Evolutionary conservation across 2,888 invertebrate species (phyloP).

Genomic region (Eustalomyia histrio): DNA sequence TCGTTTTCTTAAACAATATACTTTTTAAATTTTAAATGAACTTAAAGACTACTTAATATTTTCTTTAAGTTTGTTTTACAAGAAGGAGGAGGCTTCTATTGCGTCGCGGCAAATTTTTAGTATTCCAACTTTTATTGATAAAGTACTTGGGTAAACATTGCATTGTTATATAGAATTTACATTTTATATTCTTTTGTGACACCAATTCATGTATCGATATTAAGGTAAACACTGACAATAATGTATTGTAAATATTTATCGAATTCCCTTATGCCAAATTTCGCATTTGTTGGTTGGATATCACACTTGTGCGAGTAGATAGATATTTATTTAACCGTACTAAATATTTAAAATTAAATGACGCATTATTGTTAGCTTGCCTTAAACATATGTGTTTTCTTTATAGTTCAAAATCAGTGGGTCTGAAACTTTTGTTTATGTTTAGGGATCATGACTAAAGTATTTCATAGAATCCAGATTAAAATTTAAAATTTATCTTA

Average conservation of each 20-base stretch:
- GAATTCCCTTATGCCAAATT: slow-evolving; percentile 1
- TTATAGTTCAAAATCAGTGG: too few species aligned
- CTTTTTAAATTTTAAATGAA: too few species aligned
- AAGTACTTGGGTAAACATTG: background rate
- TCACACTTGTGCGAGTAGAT: background rate
- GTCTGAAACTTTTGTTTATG: too few species aligned
- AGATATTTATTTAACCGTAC: background rate
- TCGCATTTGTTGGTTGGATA: background rate
- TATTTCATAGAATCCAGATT: too few species aligned
- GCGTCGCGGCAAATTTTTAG: background rate
- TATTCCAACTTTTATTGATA: background rate
- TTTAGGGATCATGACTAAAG: too few species aligned
- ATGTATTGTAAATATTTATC: slow-evolving; percentile 5
- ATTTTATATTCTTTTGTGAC: background rate
- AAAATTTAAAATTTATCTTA: too few species aligned
- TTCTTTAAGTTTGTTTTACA: background rate
- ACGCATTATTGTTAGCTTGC: background rate
- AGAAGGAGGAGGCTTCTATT: slow-evolving; percentile 3
- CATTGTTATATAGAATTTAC: background rate
- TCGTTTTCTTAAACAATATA: too few species aligned
- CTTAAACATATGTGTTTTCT: background rate
- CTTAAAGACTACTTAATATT: background rate
- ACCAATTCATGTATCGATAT: background rate
- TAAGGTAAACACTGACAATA: background rate
- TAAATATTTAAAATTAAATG: slow-evolving; percentile 5